Base-by-base conservation (phyloP, 2,113 vertebrate genomes). In the Percina caprodes region DNA sequence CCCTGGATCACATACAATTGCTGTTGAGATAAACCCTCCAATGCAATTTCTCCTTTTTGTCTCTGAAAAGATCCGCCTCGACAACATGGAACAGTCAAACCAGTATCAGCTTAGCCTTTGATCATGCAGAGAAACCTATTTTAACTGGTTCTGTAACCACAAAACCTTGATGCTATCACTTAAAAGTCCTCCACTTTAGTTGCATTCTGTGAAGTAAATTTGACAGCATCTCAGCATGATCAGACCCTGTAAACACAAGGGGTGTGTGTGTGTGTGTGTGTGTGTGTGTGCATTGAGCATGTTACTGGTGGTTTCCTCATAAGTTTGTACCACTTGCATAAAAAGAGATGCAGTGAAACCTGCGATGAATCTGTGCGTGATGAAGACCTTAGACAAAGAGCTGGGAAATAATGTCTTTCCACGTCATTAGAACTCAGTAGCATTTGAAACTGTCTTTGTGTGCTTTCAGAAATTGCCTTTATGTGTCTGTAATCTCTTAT, bases 121-220 rank as follows among this genome's bases (percentile, higher is more conserved):
- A 93, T 93, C 91, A 89, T 14, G 24, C 45, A 10, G 63, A 79
- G 63, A 54, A 30, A 74, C 74, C 89, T 77, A 90, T 86, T 91
- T 92, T 83, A 80, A 66, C 87, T 58, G 75, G 12, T 45, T 86
- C 55, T 55, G 60, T 23, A 79, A 56, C 75, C 24, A 14, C 24
- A 55, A 83, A 80, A 62, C 76, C 69, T 84, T 77, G 69, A 79
- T 82, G 68, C 68, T 80, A 75, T 80, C 87, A 89, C 86, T 89
- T 88, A 49, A 90, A 92, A 87, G 77, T 35, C 69, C 81, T 82
- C 61, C 26, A 87, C 54, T 62, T 67, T 49, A 73, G 70, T 46
- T 62, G 60, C 51, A 58, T 60, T 77, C 30, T 55, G 62, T 55
- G 62, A 83, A 60, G 48, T n/a, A n/a, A 79, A 76, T 78, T 33